These are phyloP conservation scores for Liolophura sinensis DNA, from an alignment of 1,140 invertebrate species.

Conservation along the genomic window DNA sequence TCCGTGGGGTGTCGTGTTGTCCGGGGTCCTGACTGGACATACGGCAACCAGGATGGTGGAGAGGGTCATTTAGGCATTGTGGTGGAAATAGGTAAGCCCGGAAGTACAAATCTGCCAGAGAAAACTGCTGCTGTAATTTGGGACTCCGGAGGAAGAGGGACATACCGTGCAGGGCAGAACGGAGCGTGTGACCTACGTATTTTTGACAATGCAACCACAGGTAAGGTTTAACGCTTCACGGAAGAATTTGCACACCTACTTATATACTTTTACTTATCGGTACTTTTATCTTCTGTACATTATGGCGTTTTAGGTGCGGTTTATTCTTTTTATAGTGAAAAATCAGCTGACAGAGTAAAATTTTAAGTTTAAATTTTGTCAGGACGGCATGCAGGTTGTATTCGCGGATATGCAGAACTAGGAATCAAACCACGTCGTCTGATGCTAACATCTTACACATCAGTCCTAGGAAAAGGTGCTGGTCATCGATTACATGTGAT, in stretches of 20 bases:
- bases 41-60: conserved; percentile 21
- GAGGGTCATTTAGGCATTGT: conserved; percentile 25
- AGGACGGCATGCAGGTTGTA: neutral
- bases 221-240: conserved; percentile 11
- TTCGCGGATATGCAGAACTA: neutral
- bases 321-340: neutral
- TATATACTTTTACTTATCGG: neutral
- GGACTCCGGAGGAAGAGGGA: conserved; percentile 26
- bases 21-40: conserved; percentile 25
- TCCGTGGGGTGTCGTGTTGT: conserved; percentile 18
- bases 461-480: too few relatives aligned
- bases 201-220: conserved; percentile 31
- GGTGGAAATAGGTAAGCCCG: neutral
- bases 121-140: conserved; percentile 29
- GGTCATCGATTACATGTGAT: too few relatives aligned
- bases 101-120: neutral
- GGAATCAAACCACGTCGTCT: too few relatives aligned
- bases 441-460: too few relatives aligned
- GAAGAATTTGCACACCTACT: neutral
- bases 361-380: neutral
- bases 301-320: neutral
- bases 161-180: conserved; percentile 27
- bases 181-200: conserved; percentile 30
- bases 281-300: neutral
- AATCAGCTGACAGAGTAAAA: neutral